Percentiles rank a stretch among this genome's conserved stretches.
These are phyloP conservation scores for Cyanoramphus novaezelandiae DNA, from an alignment of 2,113 vertebrate genomes.

Conservation along the genomic window DNA sequence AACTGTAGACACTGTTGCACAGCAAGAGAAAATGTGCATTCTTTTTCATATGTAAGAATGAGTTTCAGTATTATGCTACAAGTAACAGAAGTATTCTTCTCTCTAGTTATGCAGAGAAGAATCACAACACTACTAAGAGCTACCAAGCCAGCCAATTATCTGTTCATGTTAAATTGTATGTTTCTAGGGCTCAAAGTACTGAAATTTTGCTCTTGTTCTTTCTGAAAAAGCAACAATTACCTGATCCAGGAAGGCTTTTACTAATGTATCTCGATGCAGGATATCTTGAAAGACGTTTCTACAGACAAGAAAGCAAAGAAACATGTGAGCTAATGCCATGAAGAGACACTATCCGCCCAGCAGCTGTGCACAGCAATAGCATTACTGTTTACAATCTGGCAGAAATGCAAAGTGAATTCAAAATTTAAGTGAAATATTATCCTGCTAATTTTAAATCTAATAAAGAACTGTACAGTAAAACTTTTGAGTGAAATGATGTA, in stretches of 20 bases:
- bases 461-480: not conserved
- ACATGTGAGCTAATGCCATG: not conserved
- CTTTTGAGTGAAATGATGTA: not conserved
- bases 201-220: not conserved
- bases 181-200: not conserved
- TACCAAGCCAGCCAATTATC: not conserved
- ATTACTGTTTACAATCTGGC: not conserved
- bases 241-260: constrained; percentile 94
- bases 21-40: not conserved
- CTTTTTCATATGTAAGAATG: not conserved
- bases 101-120: not conserved
- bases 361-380: not conserved
- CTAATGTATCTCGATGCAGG: constrained; percentile 89
- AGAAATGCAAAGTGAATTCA: not conserved
- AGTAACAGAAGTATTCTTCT: not conserved
- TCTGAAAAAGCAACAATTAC: constrained; percentile 68
- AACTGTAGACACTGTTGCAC: not conserved
- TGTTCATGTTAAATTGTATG: not conserved
- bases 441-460: not conserved
- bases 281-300: constrained; percentile 98
- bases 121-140: not conserved
- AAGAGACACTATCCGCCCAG: not conserved
- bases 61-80: not conserved
- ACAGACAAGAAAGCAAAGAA: not conserved
- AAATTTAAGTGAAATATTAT: not conserved